phyloP scores from a whole-genome alignment of 2,888 invertebrate genomes.

The Ectemnius continuus region DNA sequence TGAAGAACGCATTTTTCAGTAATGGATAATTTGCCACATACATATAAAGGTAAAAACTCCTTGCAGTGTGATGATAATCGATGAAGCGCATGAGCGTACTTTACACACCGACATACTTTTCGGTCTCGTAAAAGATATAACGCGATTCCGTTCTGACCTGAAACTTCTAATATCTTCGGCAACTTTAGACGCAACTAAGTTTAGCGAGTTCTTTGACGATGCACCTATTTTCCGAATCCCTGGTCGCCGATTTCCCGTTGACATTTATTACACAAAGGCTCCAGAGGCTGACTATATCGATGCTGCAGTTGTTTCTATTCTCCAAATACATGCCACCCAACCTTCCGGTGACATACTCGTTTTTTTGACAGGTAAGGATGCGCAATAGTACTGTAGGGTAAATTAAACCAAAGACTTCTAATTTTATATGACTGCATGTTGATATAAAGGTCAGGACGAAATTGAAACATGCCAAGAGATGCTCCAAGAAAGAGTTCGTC shows the following conservation, averaged over 20 bases:
- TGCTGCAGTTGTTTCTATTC: constrained; percentile 96
- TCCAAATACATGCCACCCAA: constrained; percentile 99
- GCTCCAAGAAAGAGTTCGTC: constrained; percentile 92
- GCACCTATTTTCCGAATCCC: constrained; percentile 99
- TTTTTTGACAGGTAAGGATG: constrained; percentile 90
- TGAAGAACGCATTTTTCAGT: no score
- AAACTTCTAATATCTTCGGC: constrained; percentile 98
- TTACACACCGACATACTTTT: constrained; percentile 99
- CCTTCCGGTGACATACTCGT: constrained; percentile 97
- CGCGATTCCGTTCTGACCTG: constrained; percentile 94
- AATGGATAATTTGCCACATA: background rate
- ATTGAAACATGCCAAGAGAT: constrained; percentile 94
- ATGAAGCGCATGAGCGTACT: constrained; percentile 99
- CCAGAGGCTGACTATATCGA: constrained; percentile 99
- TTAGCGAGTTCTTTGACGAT: constrained; percentile 98
- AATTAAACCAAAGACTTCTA: background rate
- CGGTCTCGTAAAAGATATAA: constrained; percentile 97
- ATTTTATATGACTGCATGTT: constrained; percentile 54
- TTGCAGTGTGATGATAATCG: constrained; percentile 96
- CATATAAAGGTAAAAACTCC: constrained; percentile 5
- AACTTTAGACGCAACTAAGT: constrained; percentile 98
- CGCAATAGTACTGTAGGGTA: background rate
- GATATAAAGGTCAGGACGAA: constrained; percentile 86
- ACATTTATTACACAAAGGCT: constrained; percentile 99
- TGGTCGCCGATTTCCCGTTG: constrained; percentile 97